These are phyloP conservation scores for Caloenas nicobarica DNA, from an alignment of 2,113 vertebrate species.

Conservation along the genomic window DNA sequence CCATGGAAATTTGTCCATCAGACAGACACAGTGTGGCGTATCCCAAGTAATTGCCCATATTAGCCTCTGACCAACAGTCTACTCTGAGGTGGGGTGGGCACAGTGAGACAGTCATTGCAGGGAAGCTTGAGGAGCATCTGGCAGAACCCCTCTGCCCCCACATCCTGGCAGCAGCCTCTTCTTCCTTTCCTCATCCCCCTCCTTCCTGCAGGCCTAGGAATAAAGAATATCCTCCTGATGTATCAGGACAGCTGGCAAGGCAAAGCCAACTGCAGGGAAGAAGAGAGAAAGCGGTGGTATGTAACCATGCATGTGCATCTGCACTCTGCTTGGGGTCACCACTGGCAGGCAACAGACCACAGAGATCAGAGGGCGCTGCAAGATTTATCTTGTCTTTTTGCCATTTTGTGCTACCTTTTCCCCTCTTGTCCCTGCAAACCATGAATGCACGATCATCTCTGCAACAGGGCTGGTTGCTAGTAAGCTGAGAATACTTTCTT, in stretches of 20 bases:
- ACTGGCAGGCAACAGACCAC: background rate
- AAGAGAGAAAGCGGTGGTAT: background rate
- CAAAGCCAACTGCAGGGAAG: background rate
- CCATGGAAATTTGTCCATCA: background rate
- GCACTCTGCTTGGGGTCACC: background rate
- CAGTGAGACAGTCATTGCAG: background rate
- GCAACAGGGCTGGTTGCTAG: background rate
- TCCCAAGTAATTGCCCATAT: background rate
- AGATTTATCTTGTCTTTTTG: background rate
- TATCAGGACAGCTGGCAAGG: background rate
- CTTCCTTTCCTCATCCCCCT: background rate
- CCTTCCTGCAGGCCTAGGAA: background rate
- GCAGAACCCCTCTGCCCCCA: background rate
- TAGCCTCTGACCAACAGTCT: background rate
- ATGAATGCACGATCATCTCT: background rate
- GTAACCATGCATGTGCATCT: background rate
- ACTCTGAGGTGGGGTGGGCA: background rate
- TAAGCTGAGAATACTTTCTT: background rate
- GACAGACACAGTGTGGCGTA: background rate
- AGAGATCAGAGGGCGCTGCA: background rate
- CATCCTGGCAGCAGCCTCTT: background rate
- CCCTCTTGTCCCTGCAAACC: background rate
- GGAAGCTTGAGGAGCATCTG: background rate
- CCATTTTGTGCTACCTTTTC: background rate
- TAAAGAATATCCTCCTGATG: background rate